Base-by-base conservation (phyloP, 2,113 vertebrate species). In the Meles meles region DNA sequence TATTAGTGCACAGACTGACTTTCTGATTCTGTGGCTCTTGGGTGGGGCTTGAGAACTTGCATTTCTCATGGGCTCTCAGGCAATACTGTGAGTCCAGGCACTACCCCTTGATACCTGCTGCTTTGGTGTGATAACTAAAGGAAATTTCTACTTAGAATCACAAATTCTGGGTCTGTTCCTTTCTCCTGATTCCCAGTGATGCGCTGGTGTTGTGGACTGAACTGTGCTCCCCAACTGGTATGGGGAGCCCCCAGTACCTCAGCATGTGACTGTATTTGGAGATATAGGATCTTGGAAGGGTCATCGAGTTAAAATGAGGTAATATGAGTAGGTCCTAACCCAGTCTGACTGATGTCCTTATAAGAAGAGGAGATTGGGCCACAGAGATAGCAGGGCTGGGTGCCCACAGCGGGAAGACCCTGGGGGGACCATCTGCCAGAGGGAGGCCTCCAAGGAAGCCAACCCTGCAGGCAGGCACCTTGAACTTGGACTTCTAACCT, bases 371-470 rank as follows among this genome's bases (percentile, higher is more conserved):
- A 2, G 4, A 42, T 42, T 13, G 34, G 34, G 14, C 4, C 4
- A 67, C 44, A 55, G 15, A n/a, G 49, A 8, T 17, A 57, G 14
- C 1, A 17, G 12, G 7, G 29, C 25, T 4, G 21, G 0, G 1
- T 25, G 20, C 9, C 7, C 6, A 25, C n/a, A 20, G 57, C 6
- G 18, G 18, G 37, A 47, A 65, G n/a, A 29, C 27, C 44, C 4
- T 1, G 6, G 12, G 37, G 57, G 39, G 34, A 42, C 12, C 14
- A 0, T 42, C 13, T 3, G 3, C 9, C 18, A 2, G 94, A n/a
- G n/a, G 65, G 49, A 34, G 23, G 4, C 15, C 31, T 55, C 79
- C 13, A 29, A 49, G 44, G 65, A 55, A 18, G 39, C 11, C 25
- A 25, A 1, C 15, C 39, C 8, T 42, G 37, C 39, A 4, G 12